phyloP scores from a whole-genome alignment of 2,113 vertebrate genomes.

The Bungarus multicinctus region DNA sequence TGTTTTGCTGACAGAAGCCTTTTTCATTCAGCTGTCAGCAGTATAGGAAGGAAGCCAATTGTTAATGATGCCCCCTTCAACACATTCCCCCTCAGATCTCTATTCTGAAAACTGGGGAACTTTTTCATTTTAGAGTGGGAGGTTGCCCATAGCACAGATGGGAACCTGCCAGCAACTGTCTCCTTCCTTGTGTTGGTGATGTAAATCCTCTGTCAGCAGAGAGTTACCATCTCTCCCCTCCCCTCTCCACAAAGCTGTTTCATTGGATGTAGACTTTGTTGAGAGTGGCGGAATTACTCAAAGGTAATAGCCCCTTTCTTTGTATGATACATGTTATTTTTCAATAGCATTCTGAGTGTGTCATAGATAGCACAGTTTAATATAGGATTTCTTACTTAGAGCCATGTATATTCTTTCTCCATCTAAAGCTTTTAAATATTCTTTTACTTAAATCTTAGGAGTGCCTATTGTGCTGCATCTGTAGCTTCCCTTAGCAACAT shows the following conservation, averaged over 20 bases:
- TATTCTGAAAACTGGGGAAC: background rate
- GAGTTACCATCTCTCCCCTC: background rate
- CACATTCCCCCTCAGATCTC: background rate
- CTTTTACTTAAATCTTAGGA: slow-evolving; percentile 65
- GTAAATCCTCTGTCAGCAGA: background rate
- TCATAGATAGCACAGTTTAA: background rate
- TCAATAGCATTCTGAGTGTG: too few relatives aligned
- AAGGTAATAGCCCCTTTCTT: background rate
- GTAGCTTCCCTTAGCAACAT: slow-evolving; percentile 94
- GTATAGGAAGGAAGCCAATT: background rate
- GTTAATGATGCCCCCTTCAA: background rate
- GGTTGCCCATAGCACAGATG: background rate
- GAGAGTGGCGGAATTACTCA: background rate
- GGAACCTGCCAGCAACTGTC: background rate
- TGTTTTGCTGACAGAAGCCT: background rate
- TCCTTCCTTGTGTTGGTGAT: background rate
- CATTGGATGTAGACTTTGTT: background rate
- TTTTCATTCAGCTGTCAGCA: background rate
- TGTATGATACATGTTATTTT: background rate
- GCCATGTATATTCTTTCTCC: background rate
- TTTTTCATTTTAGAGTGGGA: background rate
- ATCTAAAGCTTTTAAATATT: slow-evolving; percentile 9
- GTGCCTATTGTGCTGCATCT: slow-evolving; percentile 88
- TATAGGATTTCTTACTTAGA: background rate
- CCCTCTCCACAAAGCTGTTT: background rate